Evolutionary conservation across 2,797 vertebrate species (phyloP).

Genomic region (Manis crassicaudata): DNA sequence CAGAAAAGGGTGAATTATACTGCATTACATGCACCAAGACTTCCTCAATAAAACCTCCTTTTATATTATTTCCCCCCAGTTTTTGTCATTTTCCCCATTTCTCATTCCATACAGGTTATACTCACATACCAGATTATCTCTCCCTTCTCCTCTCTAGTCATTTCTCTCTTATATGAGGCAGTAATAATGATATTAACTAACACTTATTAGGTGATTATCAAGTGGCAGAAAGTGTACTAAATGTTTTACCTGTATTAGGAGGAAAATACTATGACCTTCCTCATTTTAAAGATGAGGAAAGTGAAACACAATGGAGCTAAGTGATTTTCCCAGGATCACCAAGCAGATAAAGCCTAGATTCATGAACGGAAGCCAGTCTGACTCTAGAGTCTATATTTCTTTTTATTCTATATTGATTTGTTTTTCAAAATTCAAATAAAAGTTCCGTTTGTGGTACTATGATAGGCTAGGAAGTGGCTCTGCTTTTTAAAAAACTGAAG

Average conservation of each 20-base stretch:
- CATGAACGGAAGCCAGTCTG: neutral
- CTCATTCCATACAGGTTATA: neutral
- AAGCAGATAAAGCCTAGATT: neutral
- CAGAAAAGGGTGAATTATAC: neutral
- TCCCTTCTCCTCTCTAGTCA: neutral
- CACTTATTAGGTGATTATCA: neutral
- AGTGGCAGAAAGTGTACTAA: neutral
- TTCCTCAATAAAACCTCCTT: neutral
- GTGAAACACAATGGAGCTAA: neutral
- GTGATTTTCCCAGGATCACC: neutral
- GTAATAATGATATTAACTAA: neutral
- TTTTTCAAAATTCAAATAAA: slow-evolving; percentile 27
- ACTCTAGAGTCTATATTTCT: neutral
- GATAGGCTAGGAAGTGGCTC: neutral
- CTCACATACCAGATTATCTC: neutral
- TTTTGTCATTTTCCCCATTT: neutral
- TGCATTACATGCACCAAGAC: neutral
- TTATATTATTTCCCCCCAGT: neutral
- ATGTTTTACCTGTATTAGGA: neutral
- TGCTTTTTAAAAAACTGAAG: neutral
- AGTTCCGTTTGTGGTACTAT: neutral
- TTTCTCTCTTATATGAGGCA: neutral
- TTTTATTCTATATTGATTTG: neutral
- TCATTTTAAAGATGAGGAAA: slow-evolving; percentile 41
- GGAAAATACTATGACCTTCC: neutral